Conservation (phyloP, 1,140 invertebrate genomes). For the Hypothenemus hampei region DNA sequence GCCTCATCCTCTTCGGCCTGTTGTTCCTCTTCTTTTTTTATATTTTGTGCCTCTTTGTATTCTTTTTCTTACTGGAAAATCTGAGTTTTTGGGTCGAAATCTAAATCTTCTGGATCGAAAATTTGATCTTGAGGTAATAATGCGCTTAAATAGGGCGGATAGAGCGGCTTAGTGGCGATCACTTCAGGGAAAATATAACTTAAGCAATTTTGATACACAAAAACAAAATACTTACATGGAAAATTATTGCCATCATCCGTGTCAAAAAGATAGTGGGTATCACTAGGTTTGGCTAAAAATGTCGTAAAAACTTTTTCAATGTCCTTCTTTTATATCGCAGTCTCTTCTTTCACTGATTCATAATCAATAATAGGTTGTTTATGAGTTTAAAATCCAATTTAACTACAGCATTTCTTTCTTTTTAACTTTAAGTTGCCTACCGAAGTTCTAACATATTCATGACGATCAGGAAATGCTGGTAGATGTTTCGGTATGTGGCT, state of each 20-base stretch:
- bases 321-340: constrained; percentile 88
- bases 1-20: constrained; percentile 45
- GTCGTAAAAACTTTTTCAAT: constrained; percentile 89
- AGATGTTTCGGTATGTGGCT: constrained; percentile 85
- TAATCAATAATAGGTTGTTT: constrained; percentile 96
- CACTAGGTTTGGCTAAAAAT: constrained; percentile 90
- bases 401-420: too few species aligned
- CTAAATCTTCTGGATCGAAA: constrained; percentile 86
- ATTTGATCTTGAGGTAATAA: constrained; percentile 91
- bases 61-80: constrained; percentile 47
- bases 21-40: constrained; percentile 36
- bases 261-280: constrained; percentile 85
- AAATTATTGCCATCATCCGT: constrained; percentile 82
- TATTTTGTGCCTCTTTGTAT: constrained; percentile 41
- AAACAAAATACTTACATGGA: constrained; percentile 68
- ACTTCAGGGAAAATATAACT: constrained; percentile 58
- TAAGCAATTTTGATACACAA: too few species aligned
- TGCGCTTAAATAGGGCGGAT: constrained; percentile 79
- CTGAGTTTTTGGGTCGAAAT: constrained; percentile 71
- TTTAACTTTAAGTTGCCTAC: too few species aligned
- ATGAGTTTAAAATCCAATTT: constrained; percentile 64
- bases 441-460: constrained; percentile 91
- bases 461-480: constrained; percentile 89
- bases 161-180: constrained; percentile 78
- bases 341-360: constrained; percentile 91